Conservation (phyloP, 2,888 invertebrate genomes). For the Geophilus truncorum region DNA sequence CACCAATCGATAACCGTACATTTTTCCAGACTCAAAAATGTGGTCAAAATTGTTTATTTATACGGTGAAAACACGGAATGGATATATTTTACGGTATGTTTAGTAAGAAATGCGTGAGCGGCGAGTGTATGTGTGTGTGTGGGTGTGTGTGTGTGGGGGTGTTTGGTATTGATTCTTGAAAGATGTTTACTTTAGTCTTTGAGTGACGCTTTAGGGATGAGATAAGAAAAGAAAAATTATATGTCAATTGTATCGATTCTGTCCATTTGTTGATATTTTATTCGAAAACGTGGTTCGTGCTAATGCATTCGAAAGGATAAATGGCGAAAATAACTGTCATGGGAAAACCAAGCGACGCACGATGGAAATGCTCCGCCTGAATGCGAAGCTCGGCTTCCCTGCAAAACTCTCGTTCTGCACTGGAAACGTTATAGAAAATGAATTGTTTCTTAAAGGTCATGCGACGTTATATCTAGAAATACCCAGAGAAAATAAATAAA, state of each 20-base stretch:
- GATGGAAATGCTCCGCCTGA: background rate
- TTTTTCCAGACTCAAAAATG: background rate
- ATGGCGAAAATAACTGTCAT: constrained; percentile 12
- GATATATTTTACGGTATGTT: background rate
- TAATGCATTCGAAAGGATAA: constrained; percentile 11
- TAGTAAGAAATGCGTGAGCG: background rate
- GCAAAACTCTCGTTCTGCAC: background rate
- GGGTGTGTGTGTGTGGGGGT: background rate
- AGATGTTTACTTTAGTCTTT: background rate
- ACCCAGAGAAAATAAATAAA: background rate
- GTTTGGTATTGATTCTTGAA: background rate
- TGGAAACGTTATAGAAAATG: background rate
- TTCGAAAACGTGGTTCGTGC: background rate
- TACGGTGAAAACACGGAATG: too few relatives aligned
- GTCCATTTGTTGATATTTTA: background rate
- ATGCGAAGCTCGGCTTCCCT: constrained; percentile 3
- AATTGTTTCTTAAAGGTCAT: background rate
- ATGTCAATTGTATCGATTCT: constrained; percentile 14
- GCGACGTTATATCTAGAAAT: background rate
- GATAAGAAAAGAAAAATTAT: constrained; percentile 3
- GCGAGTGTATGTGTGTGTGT: background rate
- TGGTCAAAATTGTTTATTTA: background rate
- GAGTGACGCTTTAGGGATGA: background rate
- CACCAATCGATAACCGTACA: background rate
- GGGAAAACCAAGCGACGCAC: background rate